Percentiles rank a stretch among this genome's conserved stretches.
These are phyloP conservation scores for Acanthurus lineatus DNA, from an alignment of 2,797 vertebrate species.

Conservation along the genomic window DNA sequence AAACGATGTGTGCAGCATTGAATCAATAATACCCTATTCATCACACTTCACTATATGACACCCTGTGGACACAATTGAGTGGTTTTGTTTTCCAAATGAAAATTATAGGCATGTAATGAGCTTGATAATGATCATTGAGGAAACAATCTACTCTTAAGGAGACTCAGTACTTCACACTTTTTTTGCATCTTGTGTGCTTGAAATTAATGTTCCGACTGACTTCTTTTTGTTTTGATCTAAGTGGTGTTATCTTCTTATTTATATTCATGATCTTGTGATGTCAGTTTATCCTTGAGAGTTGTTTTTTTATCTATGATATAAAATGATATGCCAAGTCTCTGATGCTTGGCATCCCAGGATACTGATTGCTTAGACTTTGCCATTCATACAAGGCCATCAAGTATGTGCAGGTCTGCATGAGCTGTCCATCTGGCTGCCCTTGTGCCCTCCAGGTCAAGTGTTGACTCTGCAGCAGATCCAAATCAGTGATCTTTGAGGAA, in stretches of 20 bases:
- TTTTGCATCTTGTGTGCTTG: conserved; percentile 19
- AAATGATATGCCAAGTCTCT: not conserved
- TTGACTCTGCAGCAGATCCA: conserved; percentile 56
- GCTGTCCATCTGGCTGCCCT: conserved; percentile 49
- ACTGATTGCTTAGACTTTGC: not conserved
- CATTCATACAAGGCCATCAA: conserved; percentile 2
- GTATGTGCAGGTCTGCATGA: conserved; percentile 24
- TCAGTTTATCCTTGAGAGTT: not conserved
- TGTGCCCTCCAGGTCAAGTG: conserved; percentile 57
- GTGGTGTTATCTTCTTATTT: conserved; percentile 35
- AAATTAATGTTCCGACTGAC: conserved; percentile 63
- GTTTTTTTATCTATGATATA: conserved; percentile 1
- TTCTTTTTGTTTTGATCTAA: conserved; percentile 45
- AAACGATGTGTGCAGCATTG: conserved; percentile 30
- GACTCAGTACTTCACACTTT: not conserved
- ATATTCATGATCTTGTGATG: conserved; percentile 40
- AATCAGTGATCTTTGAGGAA: conserved; percentile 60
- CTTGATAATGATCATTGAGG: conserved; percentile 55
- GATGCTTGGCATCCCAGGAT: conserved; percentile 15
- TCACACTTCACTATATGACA: conserved; percentile 50
- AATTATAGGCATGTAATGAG: conserved; percentile 58
- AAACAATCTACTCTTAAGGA: conserved; percentile 33
- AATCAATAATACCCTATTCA: conserved; percentile 59
- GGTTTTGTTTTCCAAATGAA: conserved; percentile 61
- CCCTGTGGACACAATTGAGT: conserved; percentile 47